phyloP scores from a whole-genome alignment of 2,888 invertebrate genomes.

The Amphimallon solstitiale region DNA sequence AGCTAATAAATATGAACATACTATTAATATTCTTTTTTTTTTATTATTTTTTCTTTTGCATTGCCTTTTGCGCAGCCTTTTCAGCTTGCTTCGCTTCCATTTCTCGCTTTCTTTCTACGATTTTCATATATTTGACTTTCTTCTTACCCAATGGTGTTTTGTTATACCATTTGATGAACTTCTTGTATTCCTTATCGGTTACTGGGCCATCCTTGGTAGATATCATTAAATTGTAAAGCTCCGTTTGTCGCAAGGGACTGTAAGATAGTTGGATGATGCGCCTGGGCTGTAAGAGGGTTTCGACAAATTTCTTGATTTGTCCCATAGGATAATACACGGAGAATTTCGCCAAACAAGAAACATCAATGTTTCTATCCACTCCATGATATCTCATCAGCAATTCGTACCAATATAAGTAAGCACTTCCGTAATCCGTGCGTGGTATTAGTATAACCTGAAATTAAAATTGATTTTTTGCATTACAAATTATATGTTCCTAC shows the following conservation, averaged over 20 bases:
- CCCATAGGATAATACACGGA: conserved; percentile 68
- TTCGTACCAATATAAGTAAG: conserved; percentile 67
- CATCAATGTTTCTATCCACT: conserved; percentile 69
- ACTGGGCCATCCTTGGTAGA: conserved; percentile 54
- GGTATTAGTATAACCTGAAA: conserved; percentile 57
- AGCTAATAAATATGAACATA: neutral
- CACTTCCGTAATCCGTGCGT: conserved; percentile 70
- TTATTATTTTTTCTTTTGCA: conserved; percentile 31
- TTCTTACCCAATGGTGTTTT: conserved; percentile 57
- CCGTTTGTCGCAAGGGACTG: conserved; percentile 66
- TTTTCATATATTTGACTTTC: conserved; percentile 50
- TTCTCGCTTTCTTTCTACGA: conserved; percentile 48
- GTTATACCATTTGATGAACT: conserved; percentile 66
- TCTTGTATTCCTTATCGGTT: conserved; percentile 63
- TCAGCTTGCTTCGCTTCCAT: conserved; percentile 53
- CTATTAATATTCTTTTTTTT: conserved; percentile 27
- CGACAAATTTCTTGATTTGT: conserved; percentile 63
- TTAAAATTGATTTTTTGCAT: too few relatives aligned
- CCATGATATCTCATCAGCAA: conserved; percentile 70
- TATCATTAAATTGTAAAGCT: conserved; percentile 65
- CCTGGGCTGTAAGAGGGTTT: conserved; percentile 63
- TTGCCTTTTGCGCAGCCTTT: conserved; percentile 43
- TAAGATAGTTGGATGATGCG: conserved; percentile 67
- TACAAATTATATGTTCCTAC: too few relatives aligned
- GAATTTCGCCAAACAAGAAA: conserved; percentile 68